Evolutionary conservation across 2,113 vertebrate genomes (phyloP).

Genomic region (Apus apus): DNA sequence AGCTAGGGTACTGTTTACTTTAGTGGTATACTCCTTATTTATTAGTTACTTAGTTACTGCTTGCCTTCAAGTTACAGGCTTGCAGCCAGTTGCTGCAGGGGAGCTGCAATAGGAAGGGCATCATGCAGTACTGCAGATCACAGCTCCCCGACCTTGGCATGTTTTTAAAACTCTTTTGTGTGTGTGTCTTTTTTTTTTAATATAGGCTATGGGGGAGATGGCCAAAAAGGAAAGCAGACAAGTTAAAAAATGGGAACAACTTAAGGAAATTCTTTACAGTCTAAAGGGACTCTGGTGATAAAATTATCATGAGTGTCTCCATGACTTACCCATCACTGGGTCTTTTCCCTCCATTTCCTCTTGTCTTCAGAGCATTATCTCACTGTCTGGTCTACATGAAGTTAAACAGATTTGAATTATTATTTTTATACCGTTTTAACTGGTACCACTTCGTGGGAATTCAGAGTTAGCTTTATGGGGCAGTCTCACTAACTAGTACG

Average conservation of each 20-base stretch:
- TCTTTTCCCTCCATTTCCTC: background rate
- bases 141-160: background rate
- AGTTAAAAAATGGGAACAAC: background rate
- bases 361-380: background rate
- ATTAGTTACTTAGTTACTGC: slow-evolving; percentile 72
- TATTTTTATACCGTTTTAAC: background rate
- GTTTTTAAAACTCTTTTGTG: background rate
- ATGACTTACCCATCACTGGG: background rate
- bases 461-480: background rate
- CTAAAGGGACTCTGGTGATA: background rate
- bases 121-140: background rate
- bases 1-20: slow-evolving; percentile 73
- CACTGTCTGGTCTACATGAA: background rate
- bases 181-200: background rate
- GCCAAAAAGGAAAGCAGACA: background rate
- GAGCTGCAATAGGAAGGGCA: slow-evolving; percentile 8
- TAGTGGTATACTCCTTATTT: slow-evolving; percentile 71
- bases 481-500: background rate
- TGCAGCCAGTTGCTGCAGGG: slow-evolving; percentile 60
- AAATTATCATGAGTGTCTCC: background rate
- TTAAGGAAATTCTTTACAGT: background rate
- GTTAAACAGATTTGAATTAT: background rate
- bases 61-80: slow-evolving; percentile 65
- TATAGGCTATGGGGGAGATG: background rate
- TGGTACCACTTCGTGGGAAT: background rate